Conservation (phyloP, 2,113 vertebrate genomes). For the Penelope pileata region DNA sequence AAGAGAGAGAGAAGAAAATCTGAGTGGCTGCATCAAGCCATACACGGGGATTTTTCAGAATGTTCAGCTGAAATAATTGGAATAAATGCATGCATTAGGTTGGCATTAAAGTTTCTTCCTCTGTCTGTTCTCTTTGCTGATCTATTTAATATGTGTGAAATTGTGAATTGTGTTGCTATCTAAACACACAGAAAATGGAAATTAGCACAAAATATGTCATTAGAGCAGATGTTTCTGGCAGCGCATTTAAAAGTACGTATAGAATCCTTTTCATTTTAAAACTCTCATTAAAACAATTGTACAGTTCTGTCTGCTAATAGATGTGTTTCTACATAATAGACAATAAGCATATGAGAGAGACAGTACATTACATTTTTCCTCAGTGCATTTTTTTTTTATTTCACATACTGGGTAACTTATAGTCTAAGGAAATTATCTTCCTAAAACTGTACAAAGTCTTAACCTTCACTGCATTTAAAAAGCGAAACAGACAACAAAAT, state of each 20-base stretch:
- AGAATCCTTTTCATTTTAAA: background rate
- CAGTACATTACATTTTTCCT: background rate
- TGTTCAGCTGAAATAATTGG: constrained; percentile 77
- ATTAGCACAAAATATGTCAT: background rate
- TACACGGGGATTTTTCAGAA: constrained; percentile 83
- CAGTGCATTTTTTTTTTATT: background rate
- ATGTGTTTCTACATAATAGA: background rate
- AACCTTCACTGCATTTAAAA: background rate
- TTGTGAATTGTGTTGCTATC: background rate
- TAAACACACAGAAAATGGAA: background rate
- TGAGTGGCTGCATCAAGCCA: constrained; percentile 95
- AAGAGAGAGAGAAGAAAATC: constrained; percentile 93
- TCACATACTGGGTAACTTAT: background rate
- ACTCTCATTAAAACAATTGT: background rate
- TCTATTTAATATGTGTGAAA: background rate
- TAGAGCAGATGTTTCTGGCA: background rate
- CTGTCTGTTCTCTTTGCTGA: background rate
- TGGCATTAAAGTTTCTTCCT: background rate
- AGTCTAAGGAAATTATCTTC: background rate
- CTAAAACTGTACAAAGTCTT: background rate
- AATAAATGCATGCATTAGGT: background rate
- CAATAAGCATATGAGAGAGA: background rate
- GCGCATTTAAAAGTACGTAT: background rate
- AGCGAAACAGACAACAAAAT: background rate
- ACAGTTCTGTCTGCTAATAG: background rate